Base-by-base conservation (phyloP, 2,797 vertebrate species). In the Paedocypris micromegethes region DNA sequence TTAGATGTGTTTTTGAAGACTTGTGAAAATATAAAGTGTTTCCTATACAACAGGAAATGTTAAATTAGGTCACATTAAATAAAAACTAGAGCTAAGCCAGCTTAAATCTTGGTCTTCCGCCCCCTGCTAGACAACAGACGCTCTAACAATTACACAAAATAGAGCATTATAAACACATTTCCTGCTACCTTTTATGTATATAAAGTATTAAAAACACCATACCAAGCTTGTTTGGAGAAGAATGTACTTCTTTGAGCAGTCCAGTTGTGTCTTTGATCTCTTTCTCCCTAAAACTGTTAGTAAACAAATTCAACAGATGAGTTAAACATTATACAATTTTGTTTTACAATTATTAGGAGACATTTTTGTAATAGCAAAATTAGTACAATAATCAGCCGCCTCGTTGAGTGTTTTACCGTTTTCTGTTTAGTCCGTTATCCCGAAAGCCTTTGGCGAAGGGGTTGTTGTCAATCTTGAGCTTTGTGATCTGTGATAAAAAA, bases 401-500 rank as follows among this genome's bases (percentile, higher is more conserved):
- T 9, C 4, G 42, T 6, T 44, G 40, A 39, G 38, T 72, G 49
- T 47, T 37, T 57, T 42, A 80, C 80, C 77, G 79, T 73, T 82
- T 81, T 59, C 72, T 77, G 57, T 78, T 78, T 5, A 83, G 60
- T 6, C 76, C 73, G 7, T 75, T 75, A 62, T 77, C 73, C 64
- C 79, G 64, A 72, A 83, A 82, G 46, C 78, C 78, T 76, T 83
- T 83, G 8, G 79, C 79, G 59, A 82, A 83, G 9, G 77, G 77
- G 47, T 81, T 82, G 72, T 82, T 78, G 65, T 81, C 75, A 45
- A 81, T 81, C 70, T 80, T 83, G 38, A 81, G 76, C 64, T 77
- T 79, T 48, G 77, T 81, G 57, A 82, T 78, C 76, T 82, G 62
- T 55, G 37, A n/a, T 49, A 4, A 61, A 4, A 50, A 48, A 51